Base-by-base conservation (phyloP, 2,113 vertebrate genomes). In the Callochromis pleurospilus region DNA sequence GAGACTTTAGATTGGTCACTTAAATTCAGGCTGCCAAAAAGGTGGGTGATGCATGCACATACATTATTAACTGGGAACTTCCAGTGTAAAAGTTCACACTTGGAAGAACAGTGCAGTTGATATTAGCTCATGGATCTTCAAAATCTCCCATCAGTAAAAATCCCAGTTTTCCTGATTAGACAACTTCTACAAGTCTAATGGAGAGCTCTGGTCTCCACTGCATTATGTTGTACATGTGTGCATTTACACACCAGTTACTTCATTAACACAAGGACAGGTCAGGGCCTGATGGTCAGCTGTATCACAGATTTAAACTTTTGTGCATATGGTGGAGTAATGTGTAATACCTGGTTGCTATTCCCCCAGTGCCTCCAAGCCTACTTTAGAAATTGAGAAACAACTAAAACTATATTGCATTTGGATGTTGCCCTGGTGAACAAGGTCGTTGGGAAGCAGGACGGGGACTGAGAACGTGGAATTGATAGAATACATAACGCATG, bases 1-100 rank as follows among this genome's bases (percentile, higher is more conserved):
- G 33, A 51, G 42, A 47, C n/a, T 70, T 38, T 81, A 62, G 49
- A 85, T 91, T 58, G 62, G 26, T 60, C 26, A 38, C 47, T 81
- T 47, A 82, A 58, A 65, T 80, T 13, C 24, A 73, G 58, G 19
- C 77, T 79, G 75, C 13, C 75, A 12, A 6, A 75, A 60, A 86
- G 62, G 36, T 81, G 65, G 5, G 81, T 60, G 80, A 68, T 38
- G 19, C 81, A 82, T 13, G 60, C 17, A 36, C 0, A 62, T 62
- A 36, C 2, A 11, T n/a, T 62, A 36, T 38, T 38, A 2, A 65
- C 6, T 38, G 33, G 33, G 33, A 65, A 21, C 19, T n/a, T 65
- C 36, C 33, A 21, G 33, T 38, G 62, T 21, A 38, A 68, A 40
- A 0, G 29, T 68, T 40, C 11, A 13, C 11, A 40, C 62, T 68